phyloP scores from a whole-genome alignment of 2,797 vertebrate genomes.

The Spea hammondii region DNA sequence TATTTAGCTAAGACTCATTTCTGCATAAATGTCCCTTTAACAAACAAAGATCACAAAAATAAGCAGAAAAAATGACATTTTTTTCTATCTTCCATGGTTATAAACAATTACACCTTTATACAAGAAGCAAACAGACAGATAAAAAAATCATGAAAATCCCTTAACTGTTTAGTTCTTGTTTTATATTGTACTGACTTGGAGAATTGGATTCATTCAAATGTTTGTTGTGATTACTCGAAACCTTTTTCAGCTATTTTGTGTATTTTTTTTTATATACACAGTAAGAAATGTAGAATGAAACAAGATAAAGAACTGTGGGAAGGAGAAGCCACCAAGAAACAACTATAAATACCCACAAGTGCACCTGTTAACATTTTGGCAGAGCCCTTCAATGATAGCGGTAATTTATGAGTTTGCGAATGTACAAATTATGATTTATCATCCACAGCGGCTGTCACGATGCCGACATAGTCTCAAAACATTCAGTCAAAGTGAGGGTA shows the following conservation, averaged over 20 bases:
- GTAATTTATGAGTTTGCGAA: slow-evolving; percentile 71
- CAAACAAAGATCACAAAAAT: no score
- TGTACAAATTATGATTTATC: slow-evolving; percentile 69
- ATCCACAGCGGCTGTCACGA: slow-evolving; percentile 68
- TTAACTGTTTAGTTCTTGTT: no score
- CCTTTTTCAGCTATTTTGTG: background rate
- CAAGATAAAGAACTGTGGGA: slow-evolving; percentile 33
- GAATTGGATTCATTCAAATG: no score
- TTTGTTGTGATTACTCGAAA: no score
- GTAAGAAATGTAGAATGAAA: background rate
- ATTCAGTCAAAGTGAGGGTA: slow-evolving; percentile 63
- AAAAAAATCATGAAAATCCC: no score
- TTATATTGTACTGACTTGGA: no score
- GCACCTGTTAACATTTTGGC: slow-evolving; percentile 69
- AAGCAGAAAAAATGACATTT: no score
- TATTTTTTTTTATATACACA: background rate
- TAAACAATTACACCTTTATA: no score
- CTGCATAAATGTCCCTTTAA: no score
- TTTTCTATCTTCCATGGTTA: no score
- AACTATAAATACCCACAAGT: slow-evolving; percentile 54
- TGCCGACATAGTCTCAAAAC: slow-evolving; percentile 77
- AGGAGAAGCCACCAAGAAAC: slow-evolving; percentile 14
- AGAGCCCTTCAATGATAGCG: slow-evolving; percentile 62
- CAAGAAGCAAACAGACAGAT: no score
- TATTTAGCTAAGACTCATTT: no score